Evolutionary conservation across 2,113 vertebrate species (phyloP).

Genomic region (Calypte anna): DNA sequence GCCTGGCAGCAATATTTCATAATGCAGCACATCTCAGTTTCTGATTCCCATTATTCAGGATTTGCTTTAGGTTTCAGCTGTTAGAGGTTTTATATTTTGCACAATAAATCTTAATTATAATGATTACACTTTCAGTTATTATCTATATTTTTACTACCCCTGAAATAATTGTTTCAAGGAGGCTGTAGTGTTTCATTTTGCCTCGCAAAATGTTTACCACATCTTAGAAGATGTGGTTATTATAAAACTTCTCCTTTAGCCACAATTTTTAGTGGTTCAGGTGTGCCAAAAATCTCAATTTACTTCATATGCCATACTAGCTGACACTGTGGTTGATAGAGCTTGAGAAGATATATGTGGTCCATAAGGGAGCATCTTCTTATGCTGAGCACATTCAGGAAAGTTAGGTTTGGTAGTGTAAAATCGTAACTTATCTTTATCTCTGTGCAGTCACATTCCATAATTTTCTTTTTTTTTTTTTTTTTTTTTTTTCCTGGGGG

Average conservation of each 20-base stretch:
- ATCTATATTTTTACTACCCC: background rate
- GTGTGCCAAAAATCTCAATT: background rate
- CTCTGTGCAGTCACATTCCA: conserved; percentile 15
- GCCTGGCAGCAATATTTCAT: background rate
- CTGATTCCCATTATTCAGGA: background rate
- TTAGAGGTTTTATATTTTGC: background rate
- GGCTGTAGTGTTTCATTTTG: background rate
- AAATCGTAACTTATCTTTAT: conserved; percentile 25
- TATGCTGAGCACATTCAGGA: background rate
- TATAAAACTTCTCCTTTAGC: background rate
- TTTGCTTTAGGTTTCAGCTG: background rate
- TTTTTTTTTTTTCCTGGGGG: conserved; percentile 15
- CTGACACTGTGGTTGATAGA: background rate
- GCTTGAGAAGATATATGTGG: background rate
- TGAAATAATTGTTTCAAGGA: background rate
- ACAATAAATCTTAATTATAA: background rate
- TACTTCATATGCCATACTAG: background rate
- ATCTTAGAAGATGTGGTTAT: background rate
- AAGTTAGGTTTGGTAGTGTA: background rate
- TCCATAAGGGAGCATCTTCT: background rate
- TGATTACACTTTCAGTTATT: background rate
- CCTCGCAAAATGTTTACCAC: background rate
- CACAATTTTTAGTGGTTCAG: background rate
- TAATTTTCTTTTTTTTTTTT: conserved; percentile 37
- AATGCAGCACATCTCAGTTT: background rate